Conservation (phyloP, 2,888 invertebrate genomes). For the Syrphus vitripennis region DNA sequence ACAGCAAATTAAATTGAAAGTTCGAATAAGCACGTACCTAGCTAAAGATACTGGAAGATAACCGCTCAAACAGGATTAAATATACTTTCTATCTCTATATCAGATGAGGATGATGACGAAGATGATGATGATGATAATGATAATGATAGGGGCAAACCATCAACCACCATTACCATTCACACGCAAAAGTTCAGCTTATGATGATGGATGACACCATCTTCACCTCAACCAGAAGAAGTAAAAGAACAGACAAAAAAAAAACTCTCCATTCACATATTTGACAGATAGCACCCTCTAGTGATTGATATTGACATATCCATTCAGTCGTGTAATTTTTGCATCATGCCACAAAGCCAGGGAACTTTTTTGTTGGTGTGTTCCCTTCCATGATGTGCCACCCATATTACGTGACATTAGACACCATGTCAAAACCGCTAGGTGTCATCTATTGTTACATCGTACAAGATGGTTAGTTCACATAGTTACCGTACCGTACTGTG, state of each 20-base stretch:
- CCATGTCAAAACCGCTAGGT: conserved; percentile 49
- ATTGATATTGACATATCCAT: conserved; percentile 69
- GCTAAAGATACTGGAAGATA: too few relatives aligned
- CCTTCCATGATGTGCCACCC: conserved; percentile 23
- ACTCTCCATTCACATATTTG: conserved; percentile 19
- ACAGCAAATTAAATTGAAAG: conserved; percentile 67
- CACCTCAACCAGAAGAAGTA: background rate
- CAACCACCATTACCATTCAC: conserved; percentile 16
- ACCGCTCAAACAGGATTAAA: conserved; percentile 34
- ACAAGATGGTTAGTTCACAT: conserved; percentile 40
- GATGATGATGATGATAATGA: conserved; percentile 25
- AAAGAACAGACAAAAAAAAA: background rate
- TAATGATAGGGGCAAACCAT: conserved; percentile 44
- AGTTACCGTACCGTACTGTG: background rate
- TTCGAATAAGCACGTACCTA: conserved; percentile 66
- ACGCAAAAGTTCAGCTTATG: conserved; percentile 25
- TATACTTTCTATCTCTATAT: conserved; percentile 29
- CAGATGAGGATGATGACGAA: conserved; percentile 20
- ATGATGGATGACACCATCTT: conserved; percentile 38
- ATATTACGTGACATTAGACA: conserved; percentile 65
- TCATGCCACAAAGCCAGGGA: too few relatives aligned
- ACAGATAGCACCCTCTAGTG: conserved; percentile 31
- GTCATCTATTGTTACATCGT: conserved; percentile 46
- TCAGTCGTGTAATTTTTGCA: conserved; percentile 62
- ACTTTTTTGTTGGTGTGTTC: background rate